Base-by-base conservation (phyloP, 1,140 invertebrate species). In the Lepidurus apus region DNA sequence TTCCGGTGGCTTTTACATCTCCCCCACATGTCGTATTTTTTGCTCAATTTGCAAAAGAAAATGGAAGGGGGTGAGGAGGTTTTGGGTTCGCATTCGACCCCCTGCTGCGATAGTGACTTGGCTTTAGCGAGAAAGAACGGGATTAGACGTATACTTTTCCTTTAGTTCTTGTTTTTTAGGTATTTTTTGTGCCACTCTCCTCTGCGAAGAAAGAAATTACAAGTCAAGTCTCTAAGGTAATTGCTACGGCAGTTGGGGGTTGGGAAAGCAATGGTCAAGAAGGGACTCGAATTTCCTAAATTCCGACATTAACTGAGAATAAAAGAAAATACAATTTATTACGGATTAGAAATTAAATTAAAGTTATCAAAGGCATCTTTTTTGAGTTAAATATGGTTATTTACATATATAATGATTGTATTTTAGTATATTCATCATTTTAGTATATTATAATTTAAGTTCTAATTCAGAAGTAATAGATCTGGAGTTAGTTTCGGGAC, bases 1-100 rank as follows among this genome's bases (percentile, higher is more conserved):
- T 65, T 65, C 53, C 53, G 53, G 53, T 65, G 53, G 53, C 53
- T 65, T 65, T 65, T 7, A 13, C 17, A n/a, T 13, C 17, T 17
- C 53, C n/a, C 53, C 53, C 21, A 65, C 53, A 17, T 65, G 53
- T 65, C 1, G 53, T 8, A 65, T 65, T 65, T 65, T 65, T 65
- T 65, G 53, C 53, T n/a, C 13, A 65, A 65, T 65, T 65, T 65
- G 53, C 53, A 65, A 65, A 65, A 21, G 21, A 65, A 65, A 65
- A 65, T n/a, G 53, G 53, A 8, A 65, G 4, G 53, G 53, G 13
- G 53, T 65, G 21, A 65, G 21, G 53, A 65, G 53, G 34, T 34
- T 17, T 17, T 3, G 53, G 53, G 21, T 13, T 65, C 53, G 8
- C 53, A n/a, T 7, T 65, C 53, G 53, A 65, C 53, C 53, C 53